Percentiles rank a stretch among this genome's conserved stretches.
These are phyloP conservation scores for Willisornis vidua DNA, from an alignment of 2,113 vertebrate species.

Conservation along the genomic window DNA sequence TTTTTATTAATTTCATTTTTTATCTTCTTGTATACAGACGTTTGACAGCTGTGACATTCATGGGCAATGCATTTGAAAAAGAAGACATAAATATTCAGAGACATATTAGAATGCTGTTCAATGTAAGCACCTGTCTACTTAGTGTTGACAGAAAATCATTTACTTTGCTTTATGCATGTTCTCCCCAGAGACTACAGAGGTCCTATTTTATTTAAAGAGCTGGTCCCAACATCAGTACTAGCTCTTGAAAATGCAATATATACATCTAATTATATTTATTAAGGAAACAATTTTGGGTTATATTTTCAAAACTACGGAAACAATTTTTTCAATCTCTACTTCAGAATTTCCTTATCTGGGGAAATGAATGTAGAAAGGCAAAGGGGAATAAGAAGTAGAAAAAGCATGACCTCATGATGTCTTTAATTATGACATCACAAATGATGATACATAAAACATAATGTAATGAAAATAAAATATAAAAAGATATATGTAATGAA, in stretches of 20 bases:
- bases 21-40: constrained; percentile 83
- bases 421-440: constrained; percentile 8
- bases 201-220: constrained; percentile 91
- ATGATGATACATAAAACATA: not conserved
- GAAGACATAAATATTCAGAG: constrained; percentile 97
- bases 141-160: constrained; percentile 95
- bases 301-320: constrained; percentile 74
- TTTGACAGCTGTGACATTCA: constrained; percentile 97
- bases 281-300: constrained; percentile 74
- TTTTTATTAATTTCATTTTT: constrained; percentile 95
- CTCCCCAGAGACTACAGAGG: constrained; percentile 85
- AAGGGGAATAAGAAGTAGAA: not conserved
- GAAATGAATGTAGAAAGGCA: not conserved
- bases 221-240: constrained; percentile 73
- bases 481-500: not conserved
- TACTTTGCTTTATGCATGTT: constrained; percentile 91
- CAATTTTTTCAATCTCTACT: constrained; percentile 68
- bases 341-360: constrained; percentile 48
- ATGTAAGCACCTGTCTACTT: constrained; percentile 98
- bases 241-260: constrained; percentile 74
- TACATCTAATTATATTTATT: constrained; percentile 79
- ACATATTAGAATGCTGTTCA: constrained; percentile 96
- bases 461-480: not conserved
- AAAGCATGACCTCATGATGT: not conserved
- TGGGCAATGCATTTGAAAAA: constrained; percentile 90